These are phyloP conservation scores for zebrafish (Danio rerio) DNA, from an alignment of 2,113 vertebrate species.

Conservation along the genomic window DNA sequence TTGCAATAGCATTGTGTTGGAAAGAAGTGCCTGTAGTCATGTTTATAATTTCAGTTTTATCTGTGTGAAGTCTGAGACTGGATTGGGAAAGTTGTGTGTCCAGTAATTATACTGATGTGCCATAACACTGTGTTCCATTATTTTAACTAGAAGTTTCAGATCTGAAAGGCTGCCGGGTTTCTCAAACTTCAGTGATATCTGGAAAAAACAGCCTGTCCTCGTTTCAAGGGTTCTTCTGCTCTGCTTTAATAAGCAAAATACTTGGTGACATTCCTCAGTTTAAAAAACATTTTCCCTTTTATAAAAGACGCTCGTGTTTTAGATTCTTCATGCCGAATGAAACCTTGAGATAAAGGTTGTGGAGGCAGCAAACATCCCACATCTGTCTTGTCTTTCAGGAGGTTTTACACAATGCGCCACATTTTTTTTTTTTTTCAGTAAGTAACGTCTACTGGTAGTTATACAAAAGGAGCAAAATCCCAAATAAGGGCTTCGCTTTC, in stretches of 20 bases:
- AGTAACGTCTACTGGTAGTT: background rate
- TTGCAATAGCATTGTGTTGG: background rate
- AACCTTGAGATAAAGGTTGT: constrained; percentile 24
- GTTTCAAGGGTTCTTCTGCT: constrained; percentile 12
- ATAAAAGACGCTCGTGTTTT: constrained; percentile 19
- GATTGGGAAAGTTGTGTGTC: background rate
- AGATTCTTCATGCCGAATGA: background rate
- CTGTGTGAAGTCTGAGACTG: background rate
- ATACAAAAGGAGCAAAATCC: background rate
- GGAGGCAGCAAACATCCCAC: background rate
- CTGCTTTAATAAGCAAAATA: constrained; percentile 27
- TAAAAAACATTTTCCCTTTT: constrained; percentile 19
- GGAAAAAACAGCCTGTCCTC: background rate
- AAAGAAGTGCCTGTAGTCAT: constrained; percentile 6
- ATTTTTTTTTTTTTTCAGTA: too few species aligned
- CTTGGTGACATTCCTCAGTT: constrained; percentile 29
- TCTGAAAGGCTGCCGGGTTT: background rate
- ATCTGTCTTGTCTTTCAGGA: background rate
- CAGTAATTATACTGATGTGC: background rate
- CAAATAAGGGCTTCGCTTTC: background rate
- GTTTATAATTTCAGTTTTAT: constrained; percentile 2
- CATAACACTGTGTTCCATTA: background rate
- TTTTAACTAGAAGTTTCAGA: background rate
- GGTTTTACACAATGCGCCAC: background rate
- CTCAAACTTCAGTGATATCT: constrained; percentile 10